Conservation (phyloP, 2,797 vertebrate species). For the Bothrops alternatus region DNA sequence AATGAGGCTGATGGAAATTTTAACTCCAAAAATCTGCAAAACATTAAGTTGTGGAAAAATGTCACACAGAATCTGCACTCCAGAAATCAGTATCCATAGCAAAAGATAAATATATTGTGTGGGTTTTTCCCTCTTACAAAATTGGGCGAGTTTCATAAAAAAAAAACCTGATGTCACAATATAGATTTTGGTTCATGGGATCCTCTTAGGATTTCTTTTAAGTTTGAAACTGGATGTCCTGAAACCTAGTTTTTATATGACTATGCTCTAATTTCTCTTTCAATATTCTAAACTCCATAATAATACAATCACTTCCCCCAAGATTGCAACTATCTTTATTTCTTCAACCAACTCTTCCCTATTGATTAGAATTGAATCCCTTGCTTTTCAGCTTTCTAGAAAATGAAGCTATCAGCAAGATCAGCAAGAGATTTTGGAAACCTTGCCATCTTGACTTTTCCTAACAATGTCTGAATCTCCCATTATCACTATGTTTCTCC, state of each 20-base stretch:
- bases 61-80: background rate
- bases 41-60: background rate
- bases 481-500: background rate
- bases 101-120: background rate
- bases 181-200: background rate
- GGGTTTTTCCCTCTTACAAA: background rate
- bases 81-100: conserved; percentile 9
- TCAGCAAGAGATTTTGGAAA: background rate
- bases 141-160: background rate
- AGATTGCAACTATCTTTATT: background rate
- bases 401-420: background rate
- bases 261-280: background rate
- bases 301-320: background rate
- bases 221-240: background rate
- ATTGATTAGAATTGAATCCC: background rate
- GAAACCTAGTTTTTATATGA: background rate
- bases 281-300: background rate
- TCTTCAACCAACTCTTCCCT: background rate
- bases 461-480: background rate
- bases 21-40: background rate
- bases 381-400: background rate
- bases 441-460: background rate
- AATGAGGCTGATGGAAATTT: background rate
- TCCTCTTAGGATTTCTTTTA: background rate
- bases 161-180: background rate